Percentiles rank a stretch among this genome's conserved stretches.
These are phyloP conservation scores for Ictalurus furcatus DNA, from an alignment of 2,113 vertebrate species.

Conservation along the genomic window DNA sequence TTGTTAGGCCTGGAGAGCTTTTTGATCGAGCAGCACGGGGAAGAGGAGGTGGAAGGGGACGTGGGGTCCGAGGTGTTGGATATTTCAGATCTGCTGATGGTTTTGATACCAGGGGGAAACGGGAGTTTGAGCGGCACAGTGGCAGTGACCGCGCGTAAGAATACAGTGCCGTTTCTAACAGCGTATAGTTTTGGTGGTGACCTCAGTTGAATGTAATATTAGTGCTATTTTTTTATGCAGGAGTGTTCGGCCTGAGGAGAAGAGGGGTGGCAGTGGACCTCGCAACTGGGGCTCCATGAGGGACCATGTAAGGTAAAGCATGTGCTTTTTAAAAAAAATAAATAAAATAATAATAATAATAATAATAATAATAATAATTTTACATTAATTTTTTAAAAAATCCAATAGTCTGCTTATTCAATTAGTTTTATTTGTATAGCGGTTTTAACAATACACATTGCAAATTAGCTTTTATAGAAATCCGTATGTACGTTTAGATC, in stretches of 20 bases:
- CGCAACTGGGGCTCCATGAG: slow-evolving; percentile 76
- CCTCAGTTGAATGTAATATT: background rate
- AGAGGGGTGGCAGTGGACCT: slow-evolving; percentile 73
- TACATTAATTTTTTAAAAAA: no score
- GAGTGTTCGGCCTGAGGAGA: slow-evolving; percentile 75
- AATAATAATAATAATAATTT: no score
- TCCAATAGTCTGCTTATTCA: background rate
- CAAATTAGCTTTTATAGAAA: background rate
- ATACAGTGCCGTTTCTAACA: background rate
- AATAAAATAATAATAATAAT: no score
- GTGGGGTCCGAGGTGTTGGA: slow-evolving; percentile 74
- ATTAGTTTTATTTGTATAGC: background rate
- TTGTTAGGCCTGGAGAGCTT: slow-evolving; percentile 64
- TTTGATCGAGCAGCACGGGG: slow-evolving; percentile 69
- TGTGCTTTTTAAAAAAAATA: background rate
- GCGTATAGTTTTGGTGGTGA: background rate
- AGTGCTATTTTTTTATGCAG: slow-evolving; percentile 54
- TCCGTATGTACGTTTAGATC: background rate
- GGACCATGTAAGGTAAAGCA: slow-evolving; percentile 64
- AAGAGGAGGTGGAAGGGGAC: slow-evolving; percentile 60
- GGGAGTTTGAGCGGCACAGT: slow-evolving; percentile 80
- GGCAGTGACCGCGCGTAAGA: slow-evolving; percentile 78
- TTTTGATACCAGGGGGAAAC: slow-evolving; percentile 79
- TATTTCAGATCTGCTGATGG: slow-evolving; percentile 68
- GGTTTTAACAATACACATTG: background rate